A percentile compares a stretch with the other conserved stretches of the same genome.
phyloP scores from a whole-genome alignment of 2,888 invertebrate species.

The Globia sparganii region DNA sequence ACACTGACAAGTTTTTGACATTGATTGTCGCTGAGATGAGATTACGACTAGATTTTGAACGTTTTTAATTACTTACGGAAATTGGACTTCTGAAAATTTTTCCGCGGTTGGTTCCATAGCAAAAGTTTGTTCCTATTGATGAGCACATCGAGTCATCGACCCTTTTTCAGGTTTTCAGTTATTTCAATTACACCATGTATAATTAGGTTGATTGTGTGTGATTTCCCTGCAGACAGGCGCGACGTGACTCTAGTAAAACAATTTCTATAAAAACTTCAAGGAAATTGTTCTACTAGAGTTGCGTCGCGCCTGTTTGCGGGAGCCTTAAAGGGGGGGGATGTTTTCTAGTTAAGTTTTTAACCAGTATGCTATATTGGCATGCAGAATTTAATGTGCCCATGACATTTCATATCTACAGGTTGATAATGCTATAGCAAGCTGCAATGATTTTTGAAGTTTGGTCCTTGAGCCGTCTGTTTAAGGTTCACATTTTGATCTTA shows the following conservation, averaged over 20 bases:
- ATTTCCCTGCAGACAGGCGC: not conserved
- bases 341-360: slow-evolving; percentile 6
- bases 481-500: slow-evolving; percentile 76
- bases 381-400: slow-evolving; percentile 48
- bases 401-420: slow-evolving; percentile 69
- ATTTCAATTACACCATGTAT: not conserved
- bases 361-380: slow-evolving; percentile 23
- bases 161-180: not conserved
- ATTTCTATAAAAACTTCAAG: not conserved
- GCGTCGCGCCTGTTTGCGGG: not conserved
- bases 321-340: not conserved
- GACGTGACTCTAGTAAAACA: not conserved
- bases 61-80: no score
- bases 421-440: slow-evolving; percentile 71
- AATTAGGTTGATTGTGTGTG: not conserved
- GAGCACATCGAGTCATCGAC: not conserved
- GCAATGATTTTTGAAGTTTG: slow-evolving; percentile 66
- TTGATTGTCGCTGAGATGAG: no score
- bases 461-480: slow-evolving; percentile 62
- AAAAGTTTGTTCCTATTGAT: not conserved
- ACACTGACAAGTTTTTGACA: no score
- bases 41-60: not conserved
- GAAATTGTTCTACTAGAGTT: not conserved
- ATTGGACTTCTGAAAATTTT: not conserved
- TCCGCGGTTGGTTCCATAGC: not conserved